Conservation (phyloP, 2,888 invertebrate species). For the Muschampia plurimacula region DNA sequence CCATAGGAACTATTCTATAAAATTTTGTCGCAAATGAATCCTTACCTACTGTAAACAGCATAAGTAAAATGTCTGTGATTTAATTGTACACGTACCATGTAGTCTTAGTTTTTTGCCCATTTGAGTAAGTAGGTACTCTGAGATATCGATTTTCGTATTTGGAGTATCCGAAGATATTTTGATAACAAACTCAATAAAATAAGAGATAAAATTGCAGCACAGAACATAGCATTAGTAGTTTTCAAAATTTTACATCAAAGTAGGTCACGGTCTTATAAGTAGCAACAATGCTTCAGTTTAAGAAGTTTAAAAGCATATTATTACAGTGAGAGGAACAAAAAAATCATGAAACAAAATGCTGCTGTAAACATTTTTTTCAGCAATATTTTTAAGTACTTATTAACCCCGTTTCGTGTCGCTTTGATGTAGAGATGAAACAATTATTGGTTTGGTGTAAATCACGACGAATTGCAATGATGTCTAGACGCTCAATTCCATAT, state of each 20-base stretch:
- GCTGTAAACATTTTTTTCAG: constrained; percentile 30
- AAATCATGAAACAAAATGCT: constrained; percentile 16
- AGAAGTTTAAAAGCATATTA: constrained; percentile 16
- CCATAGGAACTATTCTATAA: no score
- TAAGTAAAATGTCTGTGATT: no score
- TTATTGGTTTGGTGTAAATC: constrained; percentile 59
- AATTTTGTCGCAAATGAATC: no score
- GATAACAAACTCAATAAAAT: not conserved
- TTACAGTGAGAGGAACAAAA: not conserved
- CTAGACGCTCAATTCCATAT: constrained; percentile 74
- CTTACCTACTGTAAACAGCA: no score
- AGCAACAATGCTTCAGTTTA: constrained; percentile 17
- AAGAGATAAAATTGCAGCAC: not conserved
- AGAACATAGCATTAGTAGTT: not conserved
- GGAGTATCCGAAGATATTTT: no score
- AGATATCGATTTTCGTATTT: no score
- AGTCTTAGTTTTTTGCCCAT: no score
- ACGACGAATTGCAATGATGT: constrained; percentile 64
- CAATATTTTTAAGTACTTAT: constrained; percentile 42
- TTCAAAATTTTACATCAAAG: not conserved
- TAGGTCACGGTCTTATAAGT: constrained; percentile 7
- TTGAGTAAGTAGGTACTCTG: no score
- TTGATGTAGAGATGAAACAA: constrained; percentile 47
- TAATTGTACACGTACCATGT: no score
- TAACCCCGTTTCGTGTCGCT: constrained; percentile 48